Conservation (phyloP, 2,797 vertebrate genomes). For the Apodemus agrarius region DNA sequence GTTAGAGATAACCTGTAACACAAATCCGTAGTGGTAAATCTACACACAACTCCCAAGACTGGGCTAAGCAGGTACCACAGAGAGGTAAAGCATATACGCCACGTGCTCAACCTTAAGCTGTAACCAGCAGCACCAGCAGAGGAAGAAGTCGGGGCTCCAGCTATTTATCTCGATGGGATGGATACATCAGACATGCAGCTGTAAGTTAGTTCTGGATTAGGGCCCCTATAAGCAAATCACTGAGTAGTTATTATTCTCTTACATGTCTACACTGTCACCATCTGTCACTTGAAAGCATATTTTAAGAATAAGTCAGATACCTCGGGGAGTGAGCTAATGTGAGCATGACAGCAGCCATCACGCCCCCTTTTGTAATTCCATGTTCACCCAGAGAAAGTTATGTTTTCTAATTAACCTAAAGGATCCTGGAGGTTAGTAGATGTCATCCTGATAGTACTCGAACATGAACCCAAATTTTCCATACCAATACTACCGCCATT, state of each 20-base stretch:
- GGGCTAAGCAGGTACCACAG: neutral
- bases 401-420: neutral
- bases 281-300: neutral
- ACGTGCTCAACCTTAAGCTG: neutral
- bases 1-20: neutral
- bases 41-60: rapidly evolving
- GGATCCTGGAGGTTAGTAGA: neutral
- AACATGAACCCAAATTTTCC: neutral
- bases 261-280: neutral
- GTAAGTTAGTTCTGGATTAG: neutral
- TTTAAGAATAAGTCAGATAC: neutral
- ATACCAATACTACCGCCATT: too few relatives aligned
- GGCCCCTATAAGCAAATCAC: neutral
- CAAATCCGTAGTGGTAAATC: neutral
- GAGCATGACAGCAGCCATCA: too few relatives aligned
- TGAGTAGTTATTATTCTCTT: neutral
- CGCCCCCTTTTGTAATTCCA: neutral
- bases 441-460: neutral
- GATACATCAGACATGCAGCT: neutral
- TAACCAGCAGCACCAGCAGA: neutral
- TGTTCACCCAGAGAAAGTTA: too few relatives aligned
- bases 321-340: neutral
- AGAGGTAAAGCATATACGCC: rapidly evolving
- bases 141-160: neutral
- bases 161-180: neutral